Evolutionary conservation across 2,113 vertebrate species (phyloP).

Genomic region (Odocoileus hemionus): DNA sequence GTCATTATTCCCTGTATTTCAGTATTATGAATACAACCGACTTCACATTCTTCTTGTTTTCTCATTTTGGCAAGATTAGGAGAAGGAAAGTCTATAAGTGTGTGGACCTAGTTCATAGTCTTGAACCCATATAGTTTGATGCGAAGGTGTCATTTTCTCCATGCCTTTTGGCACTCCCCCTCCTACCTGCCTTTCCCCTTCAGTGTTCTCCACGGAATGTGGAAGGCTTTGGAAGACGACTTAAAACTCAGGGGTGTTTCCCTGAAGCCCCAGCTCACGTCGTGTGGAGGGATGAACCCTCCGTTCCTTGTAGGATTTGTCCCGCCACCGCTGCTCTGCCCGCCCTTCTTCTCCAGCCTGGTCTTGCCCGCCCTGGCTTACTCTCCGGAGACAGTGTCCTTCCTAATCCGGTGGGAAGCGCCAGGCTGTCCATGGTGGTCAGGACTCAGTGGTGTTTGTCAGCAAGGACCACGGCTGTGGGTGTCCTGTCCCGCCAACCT

Average conservation of each 20-base stretch:
- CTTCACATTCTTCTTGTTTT: neutral
- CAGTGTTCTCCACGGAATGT: no score
- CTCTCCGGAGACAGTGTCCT: neutral
- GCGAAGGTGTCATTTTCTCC: neutral
- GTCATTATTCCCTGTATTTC: neutral
- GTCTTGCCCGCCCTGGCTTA: neutral
- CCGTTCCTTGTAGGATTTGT: neutral
- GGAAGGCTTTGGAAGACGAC: neutral
- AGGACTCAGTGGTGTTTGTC: neutral
- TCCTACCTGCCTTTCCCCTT: neutral
- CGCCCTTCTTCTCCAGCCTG: no score
- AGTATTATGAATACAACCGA: neutral
- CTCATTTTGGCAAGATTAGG: neutral
- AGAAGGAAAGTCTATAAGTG: neutral
- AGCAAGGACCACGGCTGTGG: neutral
- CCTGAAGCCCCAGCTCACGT: neutral
- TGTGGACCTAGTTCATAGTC: neutral
- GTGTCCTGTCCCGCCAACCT: neutral
- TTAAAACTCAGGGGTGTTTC: neutral
- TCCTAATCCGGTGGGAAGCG: neutral
- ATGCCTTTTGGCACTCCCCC: no score
- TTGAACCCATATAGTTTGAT: neutral
- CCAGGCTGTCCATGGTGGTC: neutral
- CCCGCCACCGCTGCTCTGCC: rapidly evolving
- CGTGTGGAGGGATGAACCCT: neutral